Evolutionary conservation across 2,888 invertebrate genomes (phyloP).

Genomic region (Cloeon dipterum): DNA sequence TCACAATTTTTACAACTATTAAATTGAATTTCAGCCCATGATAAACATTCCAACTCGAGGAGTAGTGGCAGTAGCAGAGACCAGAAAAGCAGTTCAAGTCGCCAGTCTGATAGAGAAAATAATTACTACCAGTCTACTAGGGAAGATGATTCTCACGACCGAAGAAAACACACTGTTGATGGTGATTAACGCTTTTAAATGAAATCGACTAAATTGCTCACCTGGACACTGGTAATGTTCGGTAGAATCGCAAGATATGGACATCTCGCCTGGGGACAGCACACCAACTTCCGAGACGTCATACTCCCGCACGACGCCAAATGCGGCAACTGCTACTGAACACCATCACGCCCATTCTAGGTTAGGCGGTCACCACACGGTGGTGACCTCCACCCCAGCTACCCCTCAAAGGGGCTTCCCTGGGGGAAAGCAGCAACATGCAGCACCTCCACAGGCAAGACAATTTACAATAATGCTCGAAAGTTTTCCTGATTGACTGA

Average conservation of each 20-base stretch:
- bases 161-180: conserved; percentile 9
- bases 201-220: too few relatives aligned
- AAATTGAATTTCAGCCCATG: conserved; percentile 35
- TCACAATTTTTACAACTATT: too few relatives aligned
- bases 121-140: conserved; percentile 9
- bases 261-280: conserved; percentile 77
- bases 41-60: conserved; percentile 54
- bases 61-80: conserved; percentile 16
- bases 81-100: conserved; percentile 14
- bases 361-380: conserved; percentile 9
- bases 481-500: too few relatives aligned
- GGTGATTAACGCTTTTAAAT: too few relatives aligned
- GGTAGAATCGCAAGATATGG: conserved; percentile 42
- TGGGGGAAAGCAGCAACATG: too few relatives aligned
- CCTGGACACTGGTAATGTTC: too few relatives aligned
- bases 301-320: conserved; percentile 24
- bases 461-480: not conserved
- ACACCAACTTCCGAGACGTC: conserved; percentile 68
- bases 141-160: conserved; percentile 9
- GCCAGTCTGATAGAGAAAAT: conserved; percentile 8
- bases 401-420: conserved; percentile 2
- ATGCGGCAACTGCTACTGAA: conserved; percentile 8
- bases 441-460: not conserved
- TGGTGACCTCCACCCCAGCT: conserved; percentile 8
- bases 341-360: conserved; percentile 8